Base-by-base conservation (phyloP, 2,113 vertebrate species). In the Gallinago media region DNA sequence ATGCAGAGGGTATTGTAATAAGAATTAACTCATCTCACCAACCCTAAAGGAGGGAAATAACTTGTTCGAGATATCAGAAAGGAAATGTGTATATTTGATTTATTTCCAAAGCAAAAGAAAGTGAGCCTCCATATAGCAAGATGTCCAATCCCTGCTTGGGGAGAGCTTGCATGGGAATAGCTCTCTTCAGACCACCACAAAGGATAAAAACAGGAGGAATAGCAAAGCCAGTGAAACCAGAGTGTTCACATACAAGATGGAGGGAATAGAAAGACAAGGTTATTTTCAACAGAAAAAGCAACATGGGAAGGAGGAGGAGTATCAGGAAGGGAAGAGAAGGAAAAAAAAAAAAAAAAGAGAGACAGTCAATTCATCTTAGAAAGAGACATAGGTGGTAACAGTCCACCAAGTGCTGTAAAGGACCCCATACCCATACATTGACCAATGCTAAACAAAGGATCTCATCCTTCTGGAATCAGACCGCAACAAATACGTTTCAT, bases 201-300 rank as follows among this genome's bases (percentile, higher is more conserved):
- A 63, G 42, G 1, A 1, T 27, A 71, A 65, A 56, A 7, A 21
- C 29, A 74, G 62, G 52, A 36, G 47, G 36, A 58, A 84, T 3
- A 52, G 25, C 32, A 86, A 38, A 63, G 12, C 27, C 54, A 27
- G 8, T 32, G 49, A 42, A 63, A 52, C 6, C 17, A 36, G 8
- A 4, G 3, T 9, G 4, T 23, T 32, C 34, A 22, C 12, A 34
- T 6, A 36, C 0, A 2, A 68, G 61, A 40, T 13, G 22, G 18
- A 36, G 22, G 6, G 15, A 70, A 29, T 3, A 2, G 23, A 70
- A 91, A 79, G 15, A 40, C 5, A 54, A 65, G 8, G 42, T 11
- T 36, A 40, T 62, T 83, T 84, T 36, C 25, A 58, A 42, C 16
- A 75, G n/a, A 26, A 81, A 27, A 70, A 65, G 8, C n/a, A 61